Evolutionary conservation across 2,888 invertebrate species (phyloP), one percentile per base, ranked within the genome.

Genomic region (Lymantria monacha): DNA sequence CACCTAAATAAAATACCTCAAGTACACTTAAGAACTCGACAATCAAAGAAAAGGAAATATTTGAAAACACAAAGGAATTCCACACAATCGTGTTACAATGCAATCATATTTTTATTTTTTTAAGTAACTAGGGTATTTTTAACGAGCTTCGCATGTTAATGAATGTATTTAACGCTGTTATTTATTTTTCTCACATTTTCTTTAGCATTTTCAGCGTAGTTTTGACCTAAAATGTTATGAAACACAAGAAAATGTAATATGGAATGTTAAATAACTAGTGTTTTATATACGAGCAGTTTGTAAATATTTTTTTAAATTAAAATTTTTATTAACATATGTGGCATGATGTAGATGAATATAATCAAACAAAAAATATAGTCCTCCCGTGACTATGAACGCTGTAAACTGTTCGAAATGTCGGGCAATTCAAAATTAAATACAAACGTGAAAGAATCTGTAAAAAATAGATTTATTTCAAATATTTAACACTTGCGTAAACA

Each of bases 121-220:
- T 45, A 42, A 40, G 15, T 48, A 49, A 45, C 46, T 53, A 42
- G 49, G 43, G 51, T 51, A 61, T 59, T 57, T 59, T 63, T 59
- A 65, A 69, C 58, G 56, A 69, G 59, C 44, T 47, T 70, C 48
- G 70, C 63, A 69, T 69, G 70, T 59, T 58, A 65, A 69, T 69
- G 51, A 65, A 61, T 59, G 61, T 69, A 66, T 67, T 66, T 66
- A 66, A 58, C 57, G 52, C 41, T 57, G 52, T 57, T 66, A 57
- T 69, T 66, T 67, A 63, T 67, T 63, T n/a, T 61, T 54, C 47
- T 59, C 48, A 36, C 48, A 59, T 69, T 69, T 66, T 63, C 53
- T 57, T 55, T 30, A 50, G 55, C 49, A 53, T 44, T 53, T 59
- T 53, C 51, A 51, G 51, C 30, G 45, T n/a, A 48, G 53, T 45